Base-by-base conservation (phyloP, 2,797 vertebrate genomes). In the Lemur catta region DNA sequence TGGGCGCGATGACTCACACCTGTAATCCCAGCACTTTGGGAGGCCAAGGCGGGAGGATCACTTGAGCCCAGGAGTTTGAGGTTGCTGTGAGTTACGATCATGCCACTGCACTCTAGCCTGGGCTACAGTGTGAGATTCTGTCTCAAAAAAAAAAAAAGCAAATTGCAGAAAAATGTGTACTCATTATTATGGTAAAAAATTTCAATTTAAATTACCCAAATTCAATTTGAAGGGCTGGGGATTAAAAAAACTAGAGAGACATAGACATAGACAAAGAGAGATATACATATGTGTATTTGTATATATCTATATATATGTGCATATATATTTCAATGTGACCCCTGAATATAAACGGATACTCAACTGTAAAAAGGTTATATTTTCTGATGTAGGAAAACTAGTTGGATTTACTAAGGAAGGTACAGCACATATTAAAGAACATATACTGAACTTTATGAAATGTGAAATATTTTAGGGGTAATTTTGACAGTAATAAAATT, bases 401-500 rank as follows among this genome's bases (percentile, higher is more conserved):
- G 28, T 24, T 72, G 24, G 41, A 71, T 22, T 89, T 79, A 72
- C 52, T 72, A 52, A 79, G 67, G 80, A 81, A 81, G 20, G 18
- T 84, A 79, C 6, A 41, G 18, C 55, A 46, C 61, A 86, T 75
- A 50, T 33, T 55, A 59, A 92, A 92, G 41, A 92, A 69, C 17
- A 86, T 48, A 84, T 71, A 71, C 48, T 95, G 52, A 89, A 52
- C n/a, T 84, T 57, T 84, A 88, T 76, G 35, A 76, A 50, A 61
- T 14, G 4, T 78, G 46, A 79, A 84, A 48, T 71, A 15, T 78
- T 81, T 87, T 87, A 71, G 20, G 69, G 26, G 20, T 87, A 92
- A 69, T 92, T 87, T 84, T 74, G 57, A 92, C 46, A 78, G 50
- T 35, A 61, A 92, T 78, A 78, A 76, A 93, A 82, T 43, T 55